phyloP scores from a whole-genome alignment of 2,113 vertebrate genomes.

The Pygoscelis adeliae region DNA sequence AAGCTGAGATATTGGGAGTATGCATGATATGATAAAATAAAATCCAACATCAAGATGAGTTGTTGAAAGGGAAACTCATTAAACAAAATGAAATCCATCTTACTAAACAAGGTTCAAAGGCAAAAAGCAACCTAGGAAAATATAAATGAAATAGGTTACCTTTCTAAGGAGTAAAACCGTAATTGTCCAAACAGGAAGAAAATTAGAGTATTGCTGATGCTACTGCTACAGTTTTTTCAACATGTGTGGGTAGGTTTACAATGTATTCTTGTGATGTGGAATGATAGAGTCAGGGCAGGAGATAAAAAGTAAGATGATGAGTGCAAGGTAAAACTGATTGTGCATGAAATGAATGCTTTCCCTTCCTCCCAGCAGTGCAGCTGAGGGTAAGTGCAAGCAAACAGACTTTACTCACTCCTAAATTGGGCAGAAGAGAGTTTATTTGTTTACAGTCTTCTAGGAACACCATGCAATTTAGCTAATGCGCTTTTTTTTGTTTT shows the following conservation, averaged over 20 bases:
- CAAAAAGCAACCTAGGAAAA: not conserved
- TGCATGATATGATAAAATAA: not conserved
- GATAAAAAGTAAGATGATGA: not conserved
- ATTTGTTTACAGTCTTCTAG: not conserved
- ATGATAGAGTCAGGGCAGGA: not conserved
- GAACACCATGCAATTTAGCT: not conserved
- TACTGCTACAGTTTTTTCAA: not conserved
- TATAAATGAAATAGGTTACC: not conserved
- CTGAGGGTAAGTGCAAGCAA: not conserved
- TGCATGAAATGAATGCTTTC: not conserved
- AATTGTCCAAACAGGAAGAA: not conserved
- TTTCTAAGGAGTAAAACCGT: not conserved
- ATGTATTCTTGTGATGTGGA: not conserved
- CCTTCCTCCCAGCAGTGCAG: not conserved
- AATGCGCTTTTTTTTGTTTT: not conserved
- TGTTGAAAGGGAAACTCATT: slow-evolving; percentile 19
- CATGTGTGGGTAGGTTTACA: not conserved
- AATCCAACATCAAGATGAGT: not conserved
- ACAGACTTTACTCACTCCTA: not conserved
- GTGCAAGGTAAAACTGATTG: not conserved
- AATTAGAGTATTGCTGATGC: not conserved
- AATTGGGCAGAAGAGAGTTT: not conserved
- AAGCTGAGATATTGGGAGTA: not conserved
- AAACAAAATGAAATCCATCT: not conserved
- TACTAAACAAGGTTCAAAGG: not conserved